phyloP scores from a whole-genome alignment of 2,113 vertebrate genomes.

The Lanius collurio region DNA sequence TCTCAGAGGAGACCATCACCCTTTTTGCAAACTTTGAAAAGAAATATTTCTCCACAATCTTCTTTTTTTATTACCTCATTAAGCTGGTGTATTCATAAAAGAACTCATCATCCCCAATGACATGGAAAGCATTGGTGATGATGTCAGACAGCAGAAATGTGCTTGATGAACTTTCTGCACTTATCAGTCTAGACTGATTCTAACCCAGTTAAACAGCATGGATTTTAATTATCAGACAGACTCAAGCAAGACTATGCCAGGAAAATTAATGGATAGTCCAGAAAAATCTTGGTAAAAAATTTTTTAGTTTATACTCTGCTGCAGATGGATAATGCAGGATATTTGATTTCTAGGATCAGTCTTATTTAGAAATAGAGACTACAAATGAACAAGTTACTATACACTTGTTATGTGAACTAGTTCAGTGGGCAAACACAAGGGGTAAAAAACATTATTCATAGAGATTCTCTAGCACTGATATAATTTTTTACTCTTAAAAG shows the following conservation, averaged over 20 bases:
- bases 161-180: background rate
- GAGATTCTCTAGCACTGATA: background rate
- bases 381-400: background rate
- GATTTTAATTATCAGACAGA: background rate
- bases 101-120: background rate
- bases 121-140: background rate
- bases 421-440: background rate
- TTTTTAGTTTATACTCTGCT: background rate
- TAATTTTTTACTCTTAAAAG: background rate
- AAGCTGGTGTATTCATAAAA: background rate
- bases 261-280: background rate
- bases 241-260: background rate
- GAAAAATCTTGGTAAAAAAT: background rate
- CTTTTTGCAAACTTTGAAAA: background rate
- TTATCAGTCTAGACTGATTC: background rate
- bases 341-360: background rate
- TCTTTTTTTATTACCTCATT: background rate
- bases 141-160: slow-evolving; percentile 14
- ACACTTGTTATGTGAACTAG: background rate
- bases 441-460: background rate
- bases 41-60: background rate
- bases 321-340: background rate
- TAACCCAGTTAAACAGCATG: slow-evolving; percentile 25
- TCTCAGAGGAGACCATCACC: background rate
- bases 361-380: background rate